A percentile compares a stretch with the other conserved stretches of the same genome.
These are phyloP conservation scores for Callionymus lyra DNA, from an alignment of 2,113 vertebrate species.

Conservation along the genomic window DNA sequence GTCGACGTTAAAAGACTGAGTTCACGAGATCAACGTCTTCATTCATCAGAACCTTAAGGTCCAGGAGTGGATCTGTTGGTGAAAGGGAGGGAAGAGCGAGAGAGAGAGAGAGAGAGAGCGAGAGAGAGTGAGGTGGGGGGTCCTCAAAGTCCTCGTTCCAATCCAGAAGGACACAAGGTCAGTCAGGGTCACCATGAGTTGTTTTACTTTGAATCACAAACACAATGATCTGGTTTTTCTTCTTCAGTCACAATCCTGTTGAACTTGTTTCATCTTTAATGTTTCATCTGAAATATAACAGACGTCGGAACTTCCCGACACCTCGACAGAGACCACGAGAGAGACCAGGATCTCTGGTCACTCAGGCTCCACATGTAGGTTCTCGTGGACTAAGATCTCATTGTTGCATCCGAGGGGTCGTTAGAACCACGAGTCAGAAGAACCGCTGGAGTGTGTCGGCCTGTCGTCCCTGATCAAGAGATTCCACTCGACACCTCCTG, in stretches of 20 bases:
- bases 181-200: too few species aligned
- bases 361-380: constrained; percentile 54
- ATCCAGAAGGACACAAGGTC: constrained; percentile 6
- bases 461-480: too few species aligned
- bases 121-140: constrained; percentile 14
- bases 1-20: too few species aligned
- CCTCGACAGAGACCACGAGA: neutral
- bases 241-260: neutral
- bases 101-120: constrained; percentile 9
- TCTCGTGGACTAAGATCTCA: constrained; percentile 51
- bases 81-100: constrained; percentile 30
- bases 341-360: constrained; percentile 35
- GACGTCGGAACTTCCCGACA: neutral
- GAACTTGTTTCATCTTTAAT: neutral
- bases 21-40: constrained; percentile 2
- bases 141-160: constrained; percentile 13
- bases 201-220: neutral
- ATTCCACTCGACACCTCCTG: too few species aligned
- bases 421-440: constrained; percentile 51
- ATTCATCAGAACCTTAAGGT: constrained; percentile 22
- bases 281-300: neutral
- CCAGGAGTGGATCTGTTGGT: constrained; percentile 24
- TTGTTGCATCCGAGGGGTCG: constrained; percentile 48
- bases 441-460: constrained; percentile 41
- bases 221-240: neutral